phyloP scores from a whole-genome alignment of 2,113 vertebrate species.

The Xiphophorus couchianus region DNA sequence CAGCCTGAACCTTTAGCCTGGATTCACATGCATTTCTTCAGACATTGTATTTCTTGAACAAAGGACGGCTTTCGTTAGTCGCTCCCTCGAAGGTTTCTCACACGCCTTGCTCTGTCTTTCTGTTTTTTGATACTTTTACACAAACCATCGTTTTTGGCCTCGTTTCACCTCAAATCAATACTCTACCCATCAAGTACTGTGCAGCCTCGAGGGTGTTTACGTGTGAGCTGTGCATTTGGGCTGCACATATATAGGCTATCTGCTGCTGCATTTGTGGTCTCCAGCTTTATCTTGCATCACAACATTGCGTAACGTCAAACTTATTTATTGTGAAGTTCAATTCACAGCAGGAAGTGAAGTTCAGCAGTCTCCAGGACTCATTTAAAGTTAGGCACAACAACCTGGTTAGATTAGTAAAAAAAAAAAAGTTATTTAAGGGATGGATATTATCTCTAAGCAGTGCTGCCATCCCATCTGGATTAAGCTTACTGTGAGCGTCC shows the following conservation, averaged over 20 bases:
- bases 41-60: background rate
- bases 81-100: background rate
- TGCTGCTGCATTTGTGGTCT: background rate
- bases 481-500: background rate
- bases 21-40: constrained; percentile 1
- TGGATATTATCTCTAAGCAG: background rate
- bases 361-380: too few relatives aligned
- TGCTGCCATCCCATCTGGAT: background rate
- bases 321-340: background rate
- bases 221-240: background rate
- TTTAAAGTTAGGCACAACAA: too few relatives aligned
- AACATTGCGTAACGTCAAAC: background rate
- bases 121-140: background rate
- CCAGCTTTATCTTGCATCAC: background rate
- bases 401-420: background rate
- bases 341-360: background rate
- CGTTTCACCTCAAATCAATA: background rate
- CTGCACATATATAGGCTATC: too few relatives aligned
- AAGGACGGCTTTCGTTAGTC: background rate
- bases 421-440: background rate
- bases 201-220: background rate
- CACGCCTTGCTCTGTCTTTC: background rate
- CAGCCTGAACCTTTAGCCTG: constrained; percentile 7
- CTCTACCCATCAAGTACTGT: background rate
- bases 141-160: background rate